Percentiles rank a stretch among this genome's conserved stretches.
phyloP scores from a whole-genome alignment of 2,113 vertebrate species.

The Galemys pyrenaicus region DNA sequence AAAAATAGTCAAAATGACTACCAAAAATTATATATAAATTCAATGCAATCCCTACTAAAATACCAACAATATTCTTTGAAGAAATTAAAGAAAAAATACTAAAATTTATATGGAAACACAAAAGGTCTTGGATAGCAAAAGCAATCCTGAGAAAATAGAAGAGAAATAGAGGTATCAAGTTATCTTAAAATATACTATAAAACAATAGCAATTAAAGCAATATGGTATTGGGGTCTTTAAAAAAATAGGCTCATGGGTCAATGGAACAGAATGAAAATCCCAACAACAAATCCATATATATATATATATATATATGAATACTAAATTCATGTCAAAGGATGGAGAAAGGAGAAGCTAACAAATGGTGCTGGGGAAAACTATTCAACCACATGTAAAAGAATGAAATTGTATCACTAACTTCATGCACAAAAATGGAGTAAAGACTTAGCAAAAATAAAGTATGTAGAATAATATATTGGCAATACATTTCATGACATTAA shows the following conservation, averaged over 20 bases:
- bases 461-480: too few relatives aligned
- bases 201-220: background rate
- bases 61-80: background rate
- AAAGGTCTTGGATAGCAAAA: background rate
- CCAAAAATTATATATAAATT: background rate
- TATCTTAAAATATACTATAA: conserved; percentile 4
- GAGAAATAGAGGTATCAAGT: background rate
- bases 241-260: background rate
- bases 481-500: too few relatives aligned
- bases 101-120: background rate
- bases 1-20: background rate
- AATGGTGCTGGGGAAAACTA: background rate
- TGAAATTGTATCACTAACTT: background rate
- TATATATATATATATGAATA: background rate
- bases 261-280: background rate
- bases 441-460: background rate
- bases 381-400: background rate
- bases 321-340: background rate
- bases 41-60: background rate
- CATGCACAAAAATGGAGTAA: background rate
- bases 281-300: background rate
- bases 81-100: background rate
- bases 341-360: background rate
- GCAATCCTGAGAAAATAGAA: background rate
- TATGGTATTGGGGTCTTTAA: background rate